Conservation (phyloP, 1,140 invertebrate species). For the Hylaeus anthracinus region DNA sequence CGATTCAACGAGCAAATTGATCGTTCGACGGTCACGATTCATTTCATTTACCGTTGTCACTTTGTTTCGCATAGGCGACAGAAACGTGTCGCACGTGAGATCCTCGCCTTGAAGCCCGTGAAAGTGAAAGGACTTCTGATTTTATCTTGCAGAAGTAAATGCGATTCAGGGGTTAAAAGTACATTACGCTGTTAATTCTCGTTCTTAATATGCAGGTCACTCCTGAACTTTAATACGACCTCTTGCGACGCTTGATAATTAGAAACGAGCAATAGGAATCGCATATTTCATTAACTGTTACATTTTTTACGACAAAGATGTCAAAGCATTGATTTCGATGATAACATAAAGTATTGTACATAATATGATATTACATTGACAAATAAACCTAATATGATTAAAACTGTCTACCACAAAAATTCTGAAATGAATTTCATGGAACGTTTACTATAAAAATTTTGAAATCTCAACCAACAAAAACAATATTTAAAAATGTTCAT, state of each 20-base stretch:
- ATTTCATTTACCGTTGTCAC: slow-evolving; percentile 2
- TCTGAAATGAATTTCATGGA: neutral
- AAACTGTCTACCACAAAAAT: neutral
- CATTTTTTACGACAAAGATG: no score
- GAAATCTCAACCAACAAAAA: no score
- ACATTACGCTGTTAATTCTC: neutral
- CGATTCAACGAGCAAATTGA: neutral
- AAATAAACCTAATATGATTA: no score
- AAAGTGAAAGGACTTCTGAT: slow-evolving; percentile 74
- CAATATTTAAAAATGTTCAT: no score
- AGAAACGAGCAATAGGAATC: neutral
- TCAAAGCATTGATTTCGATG: no score
- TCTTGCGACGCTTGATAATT: slow-evolving; percentile 1
- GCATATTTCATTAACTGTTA: neutral
- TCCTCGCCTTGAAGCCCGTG: slow-evolving; percentile 70
- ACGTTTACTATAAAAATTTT: no score
- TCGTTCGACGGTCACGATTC: neutral
- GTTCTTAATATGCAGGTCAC: neutral
- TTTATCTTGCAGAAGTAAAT: slow-evolving; percentile 49
- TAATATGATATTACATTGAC: no score
- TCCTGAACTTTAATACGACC: neutral
- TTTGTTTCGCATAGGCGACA: neutral
- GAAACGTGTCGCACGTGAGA: slow-evolving; percentile 41
- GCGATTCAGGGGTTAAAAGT: slow-evolving; percentile 35
- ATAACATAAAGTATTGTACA: no score